A percentile compares a stretch with the other conserved stretches of the same genome.
Evolutionary conservation across 2,888 invertebrate genomes (phyloP).

Genomic region (Latrodectus hesperus): DNA sequence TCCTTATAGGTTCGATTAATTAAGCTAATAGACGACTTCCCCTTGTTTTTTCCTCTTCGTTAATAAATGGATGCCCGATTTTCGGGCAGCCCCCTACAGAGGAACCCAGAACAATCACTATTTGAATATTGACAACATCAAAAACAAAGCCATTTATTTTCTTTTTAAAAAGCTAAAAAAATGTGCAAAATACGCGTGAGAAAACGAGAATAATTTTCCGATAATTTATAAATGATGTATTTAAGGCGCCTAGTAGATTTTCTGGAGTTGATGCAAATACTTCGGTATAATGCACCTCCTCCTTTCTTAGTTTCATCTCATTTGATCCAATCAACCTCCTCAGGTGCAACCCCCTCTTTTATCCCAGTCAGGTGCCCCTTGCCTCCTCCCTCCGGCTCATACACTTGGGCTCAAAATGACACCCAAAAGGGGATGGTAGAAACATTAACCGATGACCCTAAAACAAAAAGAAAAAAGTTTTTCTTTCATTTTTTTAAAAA

Average conservation of each 20-base stretch:
- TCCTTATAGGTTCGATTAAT: slow-evolving; percentile 66
- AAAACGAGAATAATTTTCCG: slow-evolving; percentile 54
- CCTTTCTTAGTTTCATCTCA: slow-evolving; percentile 19
- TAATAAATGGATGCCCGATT: slow-evolving; percentile 56
- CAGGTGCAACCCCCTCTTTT: slow-evolving; percentile 25
- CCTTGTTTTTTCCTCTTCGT: slow-evolving; percentile 42
- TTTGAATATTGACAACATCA: slow-evolving; percentile 54
- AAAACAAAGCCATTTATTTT: slow-evolving; percentile 10
- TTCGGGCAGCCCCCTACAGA: slow-evolving; percentile 53
- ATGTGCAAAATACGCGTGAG: slow-evolving; percentile 32
- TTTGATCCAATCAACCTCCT: slow-evolving; percentile 21
- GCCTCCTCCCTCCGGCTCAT: slow-evolving; percentile 27
- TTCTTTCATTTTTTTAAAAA: background rate
- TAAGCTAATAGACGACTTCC: slow-evolving; percentile 64
- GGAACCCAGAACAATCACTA: slow-evolving; percentile 58
- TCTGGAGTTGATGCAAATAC: slow-evolving; percentile 41
- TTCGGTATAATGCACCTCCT: background rate
- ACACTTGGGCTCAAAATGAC: slow-evolving; percentile 38
- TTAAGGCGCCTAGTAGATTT: slow-evolving; percentile 47
- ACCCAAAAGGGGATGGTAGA: slow-evolving; percentile 15
- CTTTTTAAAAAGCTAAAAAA: slow-evolving; percentile 43
- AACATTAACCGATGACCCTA: slow-evolving; percentile 65
- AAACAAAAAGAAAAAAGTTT: slow-evolving; percentile 62
- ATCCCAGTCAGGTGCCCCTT: slow-evolving; percentile 8
- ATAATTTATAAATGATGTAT: slow-evolving; percentile 64